Conservation (phyloP, 37 sponge, comb jelly and placozoan species). For the Cliona cf. orientalis region DNA sequence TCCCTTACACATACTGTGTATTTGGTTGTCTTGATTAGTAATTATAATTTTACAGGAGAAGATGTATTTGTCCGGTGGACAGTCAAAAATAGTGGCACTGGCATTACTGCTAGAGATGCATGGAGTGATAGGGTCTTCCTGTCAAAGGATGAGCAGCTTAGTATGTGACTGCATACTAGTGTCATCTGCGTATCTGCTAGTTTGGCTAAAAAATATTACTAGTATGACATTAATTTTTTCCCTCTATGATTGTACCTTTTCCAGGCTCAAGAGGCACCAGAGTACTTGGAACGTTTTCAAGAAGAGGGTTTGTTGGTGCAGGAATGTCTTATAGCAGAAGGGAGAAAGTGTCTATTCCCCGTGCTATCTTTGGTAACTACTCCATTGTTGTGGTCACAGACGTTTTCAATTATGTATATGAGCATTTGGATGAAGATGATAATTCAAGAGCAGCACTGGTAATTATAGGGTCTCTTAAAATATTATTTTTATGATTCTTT, state of each 20-base stretch:
- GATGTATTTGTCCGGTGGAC: constrained; percentile 11
- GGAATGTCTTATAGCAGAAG: too few relatives aligned
- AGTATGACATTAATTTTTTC: too few relatives aligned
- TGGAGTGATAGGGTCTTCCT: constrained; percentile 26
- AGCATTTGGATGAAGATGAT: constrained; percentile 21
- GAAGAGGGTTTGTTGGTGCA: too few relatives aligned
- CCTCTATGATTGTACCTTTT: too few relatives aligned
- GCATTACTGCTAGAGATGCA: constrained; percentile 2
- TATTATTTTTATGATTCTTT: neutral
- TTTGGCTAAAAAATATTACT: too few relatives aligned
- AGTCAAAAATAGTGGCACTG: constrained; percentile 15
- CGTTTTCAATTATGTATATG: constrained; percentile 14
- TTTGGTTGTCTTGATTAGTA: too few relatives aligned
- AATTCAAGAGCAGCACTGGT: neutral
- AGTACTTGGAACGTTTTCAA: too few relatives aligned
- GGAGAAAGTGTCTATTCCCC: constrained; percentile 14
- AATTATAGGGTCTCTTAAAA: neutral
- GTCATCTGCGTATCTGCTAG: too few relatives aligned
- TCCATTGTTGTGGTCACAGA: constrained; percentile 25
- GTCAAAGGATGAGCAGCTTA: constrained; percentile 24
- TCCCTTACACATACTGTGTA: too few relatives aligned
- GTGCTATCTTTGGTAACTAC: constrained; percentile 33
- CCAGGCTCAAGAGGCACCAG: too few relatives aligned
- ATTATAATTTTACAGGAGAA: neutral
- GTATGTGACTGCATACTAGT: too few relatives aligned